Base-by-base conservation (phyloP, 2,888 invertebrate genomes). In the Drosophila cognata region DNA sequence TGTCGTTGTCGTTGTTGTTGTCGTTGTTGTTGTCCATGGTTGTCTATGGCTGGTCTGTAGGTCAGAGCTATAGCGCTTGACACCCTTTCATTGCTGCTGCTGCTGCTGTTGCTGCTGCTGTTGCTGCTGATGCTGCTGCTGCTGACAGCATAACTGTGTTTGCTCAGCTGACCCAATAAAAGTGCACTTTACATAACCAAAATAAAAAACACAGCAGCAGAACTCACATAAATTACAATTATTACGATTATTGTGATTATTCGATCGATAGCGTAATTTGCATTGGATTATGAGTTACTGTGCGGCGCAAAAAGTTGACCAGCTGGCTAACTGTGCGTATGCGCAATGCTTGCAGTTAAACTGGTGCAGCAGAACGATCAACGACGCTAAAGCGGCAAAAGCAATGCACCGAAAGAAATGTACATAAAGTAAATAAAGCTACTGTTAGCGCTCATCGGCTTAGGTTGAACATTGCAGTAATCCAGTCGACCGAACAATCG, bases 21-120 rank as follows among this genome's bases (percentile, higher is more conserved):
- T 0, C 31, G 10, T 10, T 33, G 36, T 65, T 52, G 51, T 46
- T 51, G 18, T 55, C 28, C 41, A 28, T 18, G 65, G 52, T 57
- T 81, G 41, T 60, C 56, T 56, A 55, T 50, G 35, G 48, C 36
- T 65, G 50, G 59, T 72, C 74, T 88, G 53, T 85, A 51, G 84
- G 89, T 85, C 89, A 85, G 36, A 74, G 48, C 74, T 71, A 70
- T 55, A 75, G 64, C 66, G 75, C 59, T 72, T 88, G 88, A 85
- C 89, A 85, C 83, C 83, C 80, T 85, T 85, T 61, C 60, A 36
- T 35, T 59, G 43, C 18, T 48, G 33, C 33, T 33, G 31, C 29
- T 29, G 31, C 31, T n/a, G 28, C 51, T 21, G 21, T 21, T 21
- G 35, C 18, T 41, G 38, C 3, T 13, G 46, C 21, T 21, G 46